Percentiles rank a stretch among this genome's conserved stretches.
Evolutionary conservation across 2,888 invertebrate species (phyloP).

Genomic region (Tupiocoris notatus): DNA sequence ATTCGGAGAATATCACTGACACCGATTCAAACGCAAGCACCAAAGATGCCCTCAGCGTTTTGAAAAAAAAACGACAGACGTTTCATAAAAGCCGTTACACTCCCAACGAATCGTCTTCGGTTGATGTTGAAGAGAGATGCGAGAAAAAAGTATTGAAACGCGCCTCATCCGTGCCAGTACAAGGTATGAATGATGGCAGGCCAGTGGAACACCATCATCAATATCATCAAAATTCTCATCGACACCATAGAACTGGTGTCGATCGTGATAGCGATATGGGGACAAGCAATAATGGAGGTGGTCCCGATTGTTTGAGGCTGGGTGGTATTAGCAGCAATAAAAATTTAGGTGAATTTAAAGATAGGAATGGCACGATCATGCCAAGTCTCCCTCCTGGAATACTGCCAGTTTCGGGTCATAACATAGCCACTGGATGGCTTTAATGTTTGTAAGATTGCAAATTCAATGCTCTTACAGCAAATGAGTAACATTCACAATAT

Average conservation of each 20-base stretch:
- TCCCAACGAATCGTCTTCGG: slow-evolving; percentile 48
- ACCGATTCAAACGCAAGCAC: slow-evolving; percentile 69
- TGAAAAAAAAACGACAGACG: slow-evolving; percentile 78
- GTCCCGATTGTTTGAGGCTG: no score
- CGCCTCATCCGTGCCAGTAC: slow-evolving; percentile 70
- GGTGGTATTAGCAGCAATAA: slow-evolving; percentile 6
- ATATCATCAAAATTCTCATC: slow-evolving; percentile 40
- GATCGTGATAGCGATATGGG: not conserved
- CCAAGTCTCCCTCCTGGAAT: slow-evolving; percentile 70
- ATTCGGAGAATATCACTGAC: slow-evolving; percentile 68
- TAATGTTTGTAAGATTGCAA: slow-evolving; percentile 5
- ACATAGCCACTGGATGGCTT: slow-evolving; percentile 67
- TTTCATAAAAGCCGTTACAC: slow-evolving; percentile 66
- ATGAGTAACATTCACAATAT: no score
- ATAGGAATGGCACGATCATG: slow-evolving; percentile 60
- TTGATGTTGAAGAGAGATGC: slow-evolving; percentile 48
- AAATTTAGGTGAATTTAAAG: slow-evolving; percentile 52
- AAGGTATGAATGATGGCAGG: slow-evolving; percentile 58
- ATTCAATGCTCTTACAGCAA: no score
- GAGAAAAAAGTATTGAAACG: slow-evolving; percentile 61
- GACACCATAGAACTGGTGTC: slow-evolving; percentile 12
- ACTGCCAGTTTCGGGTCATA: slow-evolving; percentile 72
- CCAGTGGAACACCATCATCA: slow-evolving; percentile 50
- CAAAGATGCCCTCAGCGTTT: slow-evolving; percentile 64
- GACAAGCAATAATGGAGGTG: not conserved